Evolutionary conservation across 2,797 vertebrate genomes (phyloP).

Genomic region (Propithecus deckenii): DNA sequence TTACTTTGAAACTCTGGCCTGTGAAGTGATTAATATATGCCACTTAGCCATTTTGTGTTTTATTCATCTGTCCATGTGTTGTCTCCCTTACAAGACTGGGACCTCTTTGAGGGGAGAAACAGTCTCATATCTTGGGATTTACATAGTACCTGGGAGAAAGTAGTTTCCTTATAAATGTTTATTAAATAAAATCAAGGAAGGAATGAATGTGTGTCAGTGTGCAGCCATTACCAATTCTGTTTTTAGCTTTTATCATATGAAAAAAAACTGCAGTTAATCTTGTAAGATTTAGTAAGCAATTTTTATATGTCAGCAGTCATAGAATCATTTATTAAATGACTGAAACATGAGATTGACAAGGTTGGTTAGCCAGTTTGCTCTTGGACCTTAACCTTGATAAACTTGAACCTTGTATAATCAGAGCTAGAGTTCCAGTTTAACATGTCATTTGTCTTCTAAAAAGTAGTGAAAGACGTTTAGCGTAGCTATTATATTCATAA

Average conservation of each 20-base stretch:
- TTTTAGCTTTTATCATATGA: background rate
- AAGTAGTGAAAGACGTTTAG: slow-evolving; percentile 18
- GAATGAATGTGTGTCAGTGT: background rate
- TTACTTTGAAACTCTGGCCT: background rate
- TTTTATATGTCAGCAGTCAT: slow-evolving; percentile 20
- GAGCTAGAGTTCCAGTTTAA: slow-evolving; percentile 34
- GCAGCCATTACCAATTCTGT: background rate
- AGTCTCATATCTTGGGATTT: background rate
- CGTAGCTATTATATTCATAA: background rate
- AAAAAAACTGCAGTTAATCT: slow-evolving; percentile 22
- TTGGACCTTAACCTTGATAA: background rate
- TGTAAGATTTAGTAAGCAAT: background rate
- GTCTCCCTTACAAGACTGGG: background rate
- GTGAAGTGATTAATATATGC: background rate
- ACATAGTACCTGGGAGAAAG: background rate
- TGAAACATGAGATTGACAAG: background rate
- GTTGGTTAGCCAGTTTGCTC: background rate
- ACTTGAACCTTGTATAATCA: background rate
- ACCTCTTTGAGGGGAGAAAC: background rate
- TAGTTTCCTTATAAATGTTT: background rate
- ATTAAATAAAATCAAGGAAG: slow-evolving; percentile 47
- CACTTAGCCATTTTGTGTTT: background rate
- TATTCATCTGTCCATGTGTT: background rate
- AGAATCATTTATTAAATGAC: background rate
- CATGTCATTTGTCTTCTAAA: slow-evolving; percentile 16